Conservation (phyloP, 2,888 invertebrate species). For the Petrophora chlorosata region DNA sequence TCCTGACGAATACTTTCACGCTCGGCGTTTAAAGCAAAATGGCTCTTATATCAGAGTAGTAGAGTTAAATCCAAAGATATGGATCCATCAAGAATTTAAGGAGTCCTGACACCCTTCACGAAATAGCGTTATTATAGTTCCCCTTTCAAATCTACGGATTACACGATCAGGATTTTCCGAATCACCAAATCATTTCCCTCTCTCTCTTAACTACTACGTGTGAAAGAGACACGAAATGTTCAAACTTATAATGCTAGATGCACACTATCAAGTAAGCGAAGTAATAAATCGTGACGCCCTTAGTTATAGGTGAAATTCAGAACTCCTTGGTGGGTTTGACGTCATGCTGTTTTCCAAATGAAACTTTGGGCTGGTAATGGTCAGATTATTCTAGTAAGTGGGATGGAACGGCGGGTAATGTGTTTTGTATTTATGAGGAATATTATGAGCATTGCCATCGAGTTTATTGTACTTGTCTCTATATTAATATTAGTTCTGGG, state of each 20-base stretch:
- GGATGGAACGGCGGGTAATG: not conserved
- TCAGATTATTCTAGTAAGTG: constrained; percentile 18
- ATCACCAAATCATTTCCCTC: constrained; percentile 36
- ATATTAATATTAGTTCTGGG: constrained; percentile 7
- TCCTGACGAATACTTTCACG: not conserved
- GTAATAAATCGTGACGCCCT: constrained; percentile 67
- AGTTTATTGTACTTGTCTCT: not conserved
- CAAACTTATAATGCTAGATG: constrained; percentile 31
- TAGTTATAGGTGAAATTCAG: constrained; percentile 42
- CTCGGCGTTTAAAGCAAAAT: constrained; percentile 11
- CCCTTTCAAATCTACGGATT: constrained; percentile 52
- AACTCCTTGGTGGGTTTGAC: constrained; percentile 45
- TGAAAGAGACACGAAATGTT: constrained; percentile 27
- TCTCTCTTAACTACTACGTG: constrained; percentile 24
- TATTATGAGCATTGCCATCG: not conserved
- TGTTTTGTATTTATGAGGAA: constrained; percentile 2
- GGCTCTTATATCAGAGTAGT: not conserved
- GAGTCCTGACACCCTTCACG: constrained; percentile 23
- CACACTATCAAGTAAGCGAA: constrained; percentile 41
- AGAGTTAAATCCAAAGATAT: not conserved
- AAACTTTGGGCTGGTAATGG: constrained; percentile 36
- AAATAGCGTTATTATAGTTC: constrained; percentile 38
- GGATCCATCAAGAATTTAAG: not conserved
- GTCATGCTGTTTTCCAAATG: constrained; percentile 54
- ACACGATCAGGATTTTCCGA: constrained; percentile 40